A percentile compares a stretch with the other conserved stretches of the same genome.
Conservation (phyloP, 2,113 vertebrate species). For the Rana temporaria region DNA sequence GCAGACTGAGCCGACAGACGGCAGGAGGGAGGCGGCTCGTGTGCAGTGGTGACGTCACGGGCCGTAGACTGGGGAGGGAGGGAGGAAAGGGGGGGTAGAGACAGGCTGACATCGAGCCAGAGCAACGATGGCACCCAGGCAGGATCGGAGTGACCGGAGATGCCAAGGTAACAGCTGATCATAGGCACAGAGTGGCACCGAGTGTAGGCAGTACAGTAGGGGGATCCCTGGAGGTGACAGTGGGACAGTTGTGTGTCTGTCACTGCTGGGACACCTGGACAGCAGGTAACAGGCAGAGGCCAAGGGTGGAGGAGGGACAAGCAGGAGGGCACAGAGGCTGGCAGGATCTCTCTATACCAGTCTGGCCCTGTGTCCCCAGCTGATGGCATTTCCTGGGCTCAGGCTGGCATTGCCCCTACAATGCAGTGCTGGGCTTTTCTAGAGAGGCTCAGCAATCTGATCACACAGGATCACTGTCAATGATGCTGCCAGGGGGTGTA, state of each 20-base stretch:
- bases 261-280: slow-evolving; percentile 17
- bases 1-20: slow-evolving; percentile 57
- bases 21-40: slow-evolving; percentile 55
- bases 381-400: not conserved
- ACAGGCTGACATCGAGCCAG: slow-evolving; percentile 55
- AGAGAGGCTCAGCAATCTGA: not conserved
- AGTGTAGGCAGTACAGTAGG: not conserved
- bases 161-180: slow-evolving; percentile 7
- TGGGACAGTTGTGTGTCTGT: not conserved
- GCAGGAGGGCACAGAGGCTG: not conserved
- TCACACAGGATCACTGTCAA: not conserved
- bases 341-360: too few relatives aligned
- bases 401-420: not conserved
- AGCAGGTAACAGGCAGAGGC: slow-evolving; percentile 2
- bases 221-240: not conserved
- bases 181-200: not conserved
- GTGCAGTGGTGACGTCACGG: slow-evolving; percentile 51
- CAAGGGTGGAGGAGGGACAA: too few relatives aligned
- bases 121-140: slow-evolving; percentile 58
- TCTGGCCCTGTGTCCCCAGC: too few relatives aligned
- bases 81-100: not conserved
- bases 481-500: not conserved
- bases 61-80: not conserved
- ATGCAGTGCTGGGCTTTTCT: not conserved
- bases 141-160: not conserved